Conservation (phyloP, 2,888 invertebrate species). For the Endotricha flammealis region DNA sequence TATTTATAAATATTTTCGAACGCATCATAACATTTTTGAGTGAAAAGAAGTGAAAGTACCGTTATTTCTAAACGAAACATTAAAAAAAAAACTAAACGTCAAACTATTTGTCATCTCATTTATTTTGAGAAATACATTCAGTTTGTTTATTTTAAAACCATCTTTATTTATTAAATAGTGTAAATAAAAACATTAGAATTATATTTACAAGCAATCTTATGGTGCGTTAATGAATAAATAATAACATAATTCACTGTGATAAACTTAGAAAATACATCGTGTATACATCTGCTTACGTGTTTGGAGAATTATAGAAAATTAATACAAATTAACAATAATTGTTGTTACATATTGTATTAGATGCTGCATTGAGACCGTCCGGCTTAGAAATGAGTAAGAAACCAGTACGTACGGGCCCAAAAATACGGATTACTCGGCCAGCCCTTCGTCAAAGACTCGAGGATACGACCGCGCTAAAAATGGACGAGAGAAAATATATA, state of each 20-base stretch:
- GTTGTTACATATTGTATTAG: constrained; percentile 12
- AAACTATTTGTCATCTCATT: too few relatives aligned
- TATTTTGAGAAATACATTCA: too few relatives aligned
- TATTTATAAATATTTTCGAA: too few relatives aligned
- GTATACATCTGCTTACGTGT: constrained; percentile 8
- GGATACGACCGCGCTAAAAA: constrained; percentile 22
- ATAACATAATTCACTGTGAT: neutral
- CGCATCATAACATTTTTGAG: too few relatives aligned
- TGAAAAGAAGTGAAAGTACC: too few relatives aligned
- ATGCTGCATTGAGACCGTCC: constrained; percentile 9
- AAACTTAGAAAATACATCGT: neutral
- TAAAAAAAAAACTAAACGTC: too few relatives aligned
- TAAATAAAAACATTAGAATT: neutral
- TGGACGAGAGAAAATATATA: constrained; percentile 42
- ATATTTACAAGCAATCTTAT: neutral
- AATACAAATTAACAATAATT: neutral
- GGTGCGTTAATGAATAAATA: neutral
- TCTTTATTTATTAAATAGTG: too few relatives aligned
- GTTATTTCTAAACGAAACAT: too few relatives aligned
- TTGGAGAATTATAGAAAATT: neutral
- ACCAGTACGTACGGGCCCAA: constrained; percentile 53
- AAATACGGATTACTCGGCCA: constrained; percentile 58
- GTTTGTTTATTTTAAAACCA: too few relatives aligned
- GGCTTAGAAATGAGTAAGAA: constrained; percentile 64
- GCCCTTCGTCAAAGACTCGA: constrained; percentile 40